Percentiles rank a stretch among this genome's conserved stretches.
phyloP scores from a whole-genome alignment of 2,888 invertebrate species.

The Cynaeus angustus region DNA sequence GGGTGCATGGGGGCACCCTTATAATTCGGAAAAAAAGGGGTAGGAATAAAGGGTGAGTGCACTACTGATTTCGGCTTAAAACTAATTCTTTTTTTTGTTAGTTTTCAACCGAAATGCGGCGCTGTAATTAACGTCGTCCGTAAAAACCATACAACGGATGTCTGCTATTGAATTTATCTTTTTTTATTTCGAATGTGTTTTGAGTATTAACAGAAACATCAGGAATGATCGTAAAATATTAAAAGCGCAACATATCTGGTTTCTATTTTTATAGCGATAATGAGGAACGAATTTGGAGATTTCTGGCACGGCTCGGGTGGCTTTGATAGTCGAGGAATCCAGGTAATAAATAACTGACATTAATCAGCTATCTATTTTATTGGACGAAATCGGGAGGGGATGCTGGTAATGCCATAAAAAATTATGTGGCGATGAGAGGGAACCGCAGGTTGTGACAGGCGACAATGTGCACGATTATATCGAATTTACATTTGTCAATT shows the following conservation, averaged over 20 bases:
- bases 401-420: too few relatives aligned
- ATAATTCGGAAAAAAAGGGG: constrained; percentile 43
- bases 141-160: constrained; percentile 54
- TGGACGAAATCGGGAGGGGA: too few relatives aligned
- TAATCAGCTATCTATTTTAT: too few relatives aligned
- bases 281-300: constrained; percentile 7
- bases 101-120: background rate
- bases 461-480: too few relatives aligned
- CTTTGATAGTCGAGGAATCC: background rate
- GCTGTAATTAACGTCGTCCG: constrained; percentile 41
- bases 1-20: constrained; percentile 45
- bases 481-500: too few relatives aligned
- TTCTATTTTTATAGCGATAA: constrained; percentile 38
- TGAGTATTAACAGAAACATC: constrained; percentile 53
- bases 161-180: constrained; percentile 54
- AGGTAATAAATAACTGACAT: too few relatives aligned
- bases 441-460: too few relatives aligned
- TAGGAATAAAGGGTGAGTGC: constrained; percentile 32
- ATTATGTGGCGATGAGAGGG: too few relatives aligned
- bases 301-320: constrained; percentile 2
- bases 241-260: constrained; percentile 40
- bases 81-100: constrained; percentile 20
- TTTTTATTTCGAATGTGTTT: constrained; percentile 57
- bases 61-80: constrained; percentile 26
- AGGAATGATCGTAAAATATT: constrained; percentile 48